Conservation (phyloP, 2,113 vertebrate species). For the Ceratotherium simum region DNA sequence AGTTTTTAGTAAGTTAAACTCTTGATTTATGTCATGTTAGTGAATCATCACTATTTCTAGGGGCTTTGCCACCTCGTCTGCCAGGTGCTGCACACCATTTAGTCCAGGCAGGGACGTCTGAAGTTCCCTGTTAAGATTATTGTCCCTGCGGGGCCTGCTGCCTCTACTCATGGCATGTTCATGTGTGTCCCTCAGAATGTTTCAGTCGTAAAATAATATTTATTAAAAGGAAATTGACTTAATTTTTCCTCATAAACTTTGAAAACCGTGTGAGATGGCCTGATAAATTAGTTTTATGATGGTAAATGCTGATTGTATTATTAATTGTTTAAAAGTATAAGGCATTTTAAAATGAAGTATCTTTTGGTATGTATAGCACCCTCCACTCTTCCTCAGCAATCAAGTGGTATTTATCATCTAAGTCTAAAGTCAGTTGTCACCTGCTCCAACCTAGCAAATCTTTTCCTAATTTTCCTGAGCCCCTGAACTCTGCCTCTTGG, state of each 20-base stretch:
- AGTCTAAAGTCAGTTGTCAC: neutral
- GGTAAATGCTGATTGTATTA: conserved; percentile 37
- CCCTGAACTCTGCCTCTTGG: neutral
- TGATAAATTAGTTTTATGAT: conserved; percentile 44
- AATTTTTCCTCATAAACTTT: conserved; percentile 62
- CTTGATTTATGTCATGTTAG: conserved; percentile 60
- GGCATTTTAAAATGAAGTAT: neutral
- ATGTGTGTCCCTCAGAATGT: neutral
- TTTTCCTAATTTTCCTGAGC: neutral
- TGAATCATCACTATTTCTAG: conserved; percentile 73
- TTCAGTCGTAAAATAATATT: conserved; percentile 29
- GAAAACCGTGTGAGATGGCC: conserved; percentile 25
- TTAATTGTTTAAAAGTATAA: conserved; percentile 25
- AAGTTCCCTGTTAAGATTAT: neutral
- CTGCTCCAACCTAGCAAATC: neutral
- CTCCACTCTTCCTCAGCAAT: neutral
- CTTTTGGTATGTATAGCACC: neutral
- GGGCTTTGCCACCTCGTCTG: conserved; percentile 50
- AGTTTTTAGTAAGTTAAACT: neutral
- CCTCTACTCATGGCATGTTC: neutral
- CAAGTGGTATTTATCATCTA: neutral
- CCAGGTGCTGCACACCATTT: conserved; percentile 47
- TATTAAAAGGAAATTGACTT: conserved; percentile 62
- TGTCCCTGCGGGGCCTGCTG: neutral
- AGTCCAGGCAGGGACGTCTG: conserved; percentile 5